Conservation (phyloP, 2,113 vertebrate species). For the Coracopsis vasa region DNA sequence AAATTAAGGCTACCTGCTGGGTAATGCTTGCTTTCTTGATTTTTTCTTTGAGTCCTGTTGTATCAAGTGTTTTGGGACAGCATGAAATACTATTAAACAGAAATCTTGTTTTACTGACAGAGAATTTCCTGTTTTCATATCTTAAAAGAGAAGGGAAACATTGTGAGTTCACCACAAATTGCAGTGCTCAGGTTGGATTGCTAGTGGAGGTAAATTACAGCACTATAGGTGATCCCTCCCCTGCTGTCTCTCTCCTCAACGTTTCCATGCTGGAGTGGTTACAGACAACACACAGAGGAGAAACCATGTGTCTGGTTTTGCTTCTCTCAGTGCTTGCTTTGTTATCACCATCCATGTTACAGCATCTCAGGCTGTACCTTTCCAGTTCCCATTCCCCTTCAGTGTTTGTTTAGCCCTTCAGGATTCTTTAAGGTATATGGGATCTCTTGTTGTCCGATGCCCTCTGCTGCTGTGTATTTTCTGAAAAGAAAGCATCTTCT, state of each 20-base stretch:
- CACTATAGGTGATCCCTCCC: accelerated
- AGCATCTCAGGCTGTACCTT: background rate
- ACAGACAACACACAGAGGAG: background rate
- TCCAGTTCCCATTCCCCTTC: background rate
- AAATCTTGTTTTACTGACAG: background rate
- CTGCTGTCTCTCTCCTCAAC: background rate
- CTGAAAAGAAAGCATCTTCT: background rate
- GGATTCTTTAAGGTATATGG: background rate
- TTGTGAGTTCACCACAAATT: background rate
- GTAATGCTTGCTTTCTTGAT: background rate
- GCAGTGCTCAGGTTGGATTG: background rate
- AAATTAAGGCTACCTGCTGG: background rate
- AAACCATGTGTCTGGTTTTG: background rate
- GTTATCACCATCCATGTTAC: background rate
- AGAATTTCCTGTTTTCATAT: background rate
- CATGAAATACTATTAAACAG: background rate
- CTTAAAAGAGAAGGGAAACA: background rate
- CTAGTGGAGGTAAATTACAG: background rate
- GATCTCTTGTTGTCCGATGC: background rate
- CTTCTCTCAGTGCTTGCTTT: background rate
- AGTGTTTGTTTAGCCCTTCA: accelerated
- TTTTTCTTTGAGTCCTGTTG: background rate
- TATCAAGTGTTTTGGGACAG: background rate
- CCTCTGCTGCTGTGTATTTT: background rate
- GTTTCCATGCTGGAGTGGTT: background rate